Evolutionary conservation across 2,113 vertebrate species (phyloP).

Genomic region (Takifugu flavidus): DNA sequence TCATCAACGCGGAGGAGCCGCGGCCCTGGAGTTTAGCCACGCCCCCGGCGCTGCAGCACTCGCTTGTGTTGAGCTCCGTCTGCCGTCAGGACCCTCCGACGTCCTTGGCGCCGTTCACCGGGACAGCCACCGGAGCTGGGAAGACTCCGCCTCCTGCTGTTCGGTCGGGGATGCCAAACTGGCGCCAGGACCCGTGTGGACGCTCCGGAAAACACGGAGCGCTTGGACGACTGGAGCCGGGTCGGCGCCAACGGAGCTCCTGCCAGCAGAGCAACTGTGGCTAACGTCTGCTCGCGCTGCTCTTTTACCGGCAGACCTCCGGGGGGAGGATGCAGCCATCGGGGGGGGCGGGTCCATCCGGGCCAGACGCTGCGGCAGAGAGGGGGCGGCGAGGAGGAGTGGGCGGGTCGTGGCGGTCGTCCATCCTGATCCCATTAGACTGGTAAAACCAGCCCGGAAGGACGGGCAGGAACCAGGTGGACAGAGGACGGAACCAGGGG

Average conservation of each 20-base stretch:
- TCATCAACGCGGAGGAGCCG: too few relatives aligned
- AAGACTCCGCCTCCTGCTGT: constrained; percentile 67
- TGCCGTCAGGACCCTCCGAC: constrained; percentile 30
- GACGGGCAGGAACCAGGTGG: too few relatives aligned
- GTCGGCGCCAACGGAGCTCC: constrained; percentile 39
- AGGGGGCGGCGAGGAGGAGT: constrained; percentile 23
- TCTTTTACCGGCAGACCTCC: constrained; percentile 46
- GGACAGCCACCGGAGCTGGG: constrained; percentile 47
- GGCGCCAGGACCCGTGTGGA: constrained; percentile 67
- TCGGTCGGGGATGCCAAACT: constrained; percentile 61
- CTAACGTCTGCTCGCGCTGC: constrained; percentile 60
- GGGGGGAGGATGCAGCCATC: constrained; percentile 61
- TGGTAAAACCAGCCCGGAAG: too few relatives aligned
- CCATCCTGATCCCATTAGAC: too few relatives aligned
- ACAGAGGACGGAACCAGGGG: too few relatives aligned
- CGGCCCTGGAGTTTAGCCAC: too few relatives aligned
- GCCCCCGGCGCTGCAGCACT: not conserved
- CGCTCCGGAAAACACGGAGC: constrained; percentile 71
- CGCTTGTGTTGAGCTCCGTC: constrained; percentile 45
- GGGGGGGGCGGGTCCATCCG: constrained; percentile 58
- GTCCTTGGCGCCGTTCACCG: constrained; percentile 63
- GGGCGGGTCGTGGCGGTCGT: not conserved
- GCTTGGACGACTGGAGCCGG: constrained; percentile 55
- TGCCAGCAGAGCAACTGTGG: constrained; percentile 65
- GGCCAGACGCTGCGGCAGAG: constrained; percentile 44